Conservation (phyloP, 2,797 vertebrate genomes). For the Rhabdomys pumilio region DNA sequence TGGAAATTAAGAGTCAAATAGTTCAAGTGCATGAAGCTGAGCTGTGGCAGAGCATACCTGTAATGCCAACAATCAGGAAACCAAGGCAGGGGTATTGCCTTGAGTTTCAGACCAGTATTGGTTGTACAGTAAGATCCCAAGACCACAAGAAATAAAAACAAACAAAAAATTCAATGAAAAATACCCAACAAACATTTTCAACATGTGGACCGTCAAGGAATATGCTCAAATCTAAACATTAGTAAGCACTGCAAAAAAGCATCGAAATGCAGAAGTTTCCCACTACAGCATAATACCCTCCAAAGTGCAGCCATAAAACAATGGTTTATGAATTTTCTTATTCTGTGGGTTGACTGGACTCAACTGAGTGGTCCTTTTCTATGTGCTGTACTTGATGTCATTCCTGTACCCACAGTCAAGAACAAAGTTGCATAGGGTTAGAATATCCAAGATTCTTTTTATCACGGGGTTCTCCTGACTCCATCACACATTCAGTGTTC, state of each 20-base stretch:
- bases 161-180: not conserved
- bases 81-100: not conserved
- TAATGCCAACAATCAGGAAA: not conserved
- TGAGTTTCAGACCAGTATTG: not conserved
- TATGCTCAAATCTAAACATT: not conserved
- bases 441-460: not conserved
- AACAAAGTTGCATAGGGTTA: not conserved
- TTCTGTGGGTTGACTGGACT: not conserved
- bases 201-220: not conserved
- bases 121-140: not conserved
- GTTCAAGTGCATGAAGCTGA: not conserved
- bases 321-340: not conserved
- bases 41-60: not conserved
- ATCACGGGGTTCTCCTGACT: too few relatives aligned
- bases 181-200: not conserved
- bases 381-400: not conserved
- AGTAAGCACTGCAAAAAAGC: not conserved
- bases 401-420: not conserved
- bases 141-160: not conserved
- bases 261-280: not conserved
- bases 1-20: not conserved
- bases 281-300: not conserved
- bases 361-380: not conserved
- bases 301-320: not conserved
- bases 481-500: not conserved